Percentiles rank a stretch among this genome's conserved stretches.
These are phyloP conservation scores for Orthonevra nobilis DNA, from an alignment of 2,888 invertebrate genomes.

Conservation along the genomic window DNA sequence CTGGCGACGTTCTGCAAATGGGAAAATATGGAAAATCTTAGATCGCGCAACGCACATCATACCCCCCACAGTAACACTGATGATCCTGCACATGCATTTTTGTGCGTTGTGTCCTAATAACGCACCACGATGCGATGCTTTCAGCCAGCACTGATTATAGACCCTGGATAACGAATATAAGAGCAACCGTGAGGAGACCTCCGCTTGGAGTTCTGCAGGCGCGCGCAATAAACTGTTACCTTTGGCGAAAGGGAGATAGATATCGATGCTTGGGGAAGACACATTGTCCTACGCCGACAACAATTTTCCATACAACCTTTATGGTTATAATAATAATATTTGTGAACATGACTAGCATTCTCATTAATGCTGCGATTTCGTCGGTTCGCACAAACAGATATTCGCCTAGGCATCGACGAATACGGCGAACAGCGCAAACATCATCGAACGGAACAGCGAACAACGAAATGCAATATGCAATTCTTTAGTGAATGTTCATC, in stretches of 20 bases:
- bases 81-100: slow-evolving; percentile 20
- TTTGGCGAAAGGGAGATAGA: slow-evolving; percentile 63
- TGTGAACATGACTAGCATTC: slow-evolving; percentile 70
- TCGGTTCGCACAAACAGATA: slow-evolving; percentile 57
- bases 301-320: slow-evolving; percentile 70
- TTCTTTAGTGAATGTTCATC: slow-evolving; percentile 49
- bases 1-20: slow-evolving; percentile 53
- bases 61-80: slow-evolving; percentile 6
- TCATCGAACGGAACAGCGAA: slow-evolving; percentile 6
- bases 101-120: slow-evolving; percentile 68
- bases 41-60: slow-evolving; percentile 63
- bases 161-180: slow-evolving; percentile 60
- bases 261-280: slow-evolving; percentile 46
- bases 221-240: slow-evolving; percentile 56
- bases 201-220: slow-evolving; percentile 13
- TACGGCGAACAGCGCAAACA: slow-evolving; percentile 8
- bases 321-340: slow-evolving; percentile 70
- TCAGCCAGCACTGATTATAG: slow-evolving; percentile 67
- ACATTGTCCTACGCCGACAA: slow-evolving; percentile 67
- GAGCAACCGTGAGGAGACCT: slow-evolving; percentile 29
- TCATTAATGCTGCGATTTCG: slow-evolving; percentile 69
- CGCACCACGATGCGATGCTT: slow-evolving; percentile 60
- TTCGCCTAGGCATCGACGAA: slow-evolving; percentile 49
- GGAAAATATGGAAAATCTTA: slow-evolving; percentile 70
- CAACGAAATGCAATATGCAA: slow-evolving; percentile 62